These are phyloP conservation scores for Xestia ashworthii DNA, from an alignment of 2,888 invertebrate genomes.

Conservation along the genomic window DNA sequence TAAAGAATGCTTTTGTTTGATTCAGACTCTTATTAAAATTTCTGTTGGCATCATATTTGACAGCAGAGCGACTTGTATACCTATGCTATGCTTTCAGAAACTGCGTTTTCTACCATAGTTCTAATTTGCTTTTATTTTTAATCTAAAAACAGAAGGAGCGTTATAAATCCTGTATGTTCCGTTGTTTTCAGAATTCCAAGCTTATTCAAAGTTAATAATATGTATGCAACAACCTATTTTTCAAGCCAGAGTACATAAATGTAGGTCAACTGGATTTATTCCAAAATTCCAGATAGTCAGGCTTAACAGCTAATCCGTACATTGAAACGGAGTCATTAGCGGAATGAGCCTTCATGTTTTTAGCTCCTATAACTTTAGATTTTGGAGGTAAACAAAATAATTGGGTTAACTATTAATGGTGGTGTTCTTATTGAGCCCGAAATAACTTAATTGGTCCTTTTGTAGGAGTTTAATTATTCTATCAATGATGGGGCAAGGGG, in stretches of 20 bases:
- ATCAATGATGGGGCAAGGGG: neutral
- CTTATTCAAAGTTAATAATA: conserved; percentile 20
- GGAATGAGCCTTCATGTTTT: conserved; percentile 60
- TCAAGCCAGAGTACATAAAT: conserved; percentile 35
- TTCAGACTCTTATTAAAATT: neutral
- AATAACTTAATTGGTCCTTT: neutral
- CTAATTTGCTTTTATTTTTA: neutral
- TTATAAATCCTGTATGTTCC: neutral
- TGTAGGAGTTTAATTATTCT: neutral
- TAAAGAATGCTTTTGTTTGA: neutral
- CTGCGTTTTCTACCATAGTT: too few species aligned
- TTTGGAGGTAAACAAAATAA: conserved; percentile 42
- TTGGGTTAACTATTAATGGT: conserved; percentile 17
- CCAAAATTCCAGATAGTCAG: conserved; percentile 63
- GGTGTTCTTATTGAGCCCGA: neutral
- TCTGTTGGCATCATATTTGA: conserved; percentile 2
- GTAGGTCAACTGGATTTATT: conserved; percentile 72
- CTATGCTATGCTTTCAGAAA: neutral
- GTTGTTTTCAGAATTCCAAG: conserved; percentile 26
- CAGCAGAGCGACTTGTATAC: neutral
- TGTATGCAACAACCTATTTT: conserved; percentile 46
- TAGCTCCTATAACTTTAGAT: conserved; percentile 29
- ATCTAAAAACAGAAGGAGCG: conserved; percentile 2
- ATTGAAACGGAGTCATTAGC: conserved; percentile 66
- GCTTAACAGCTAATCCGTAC: conserved; percentile 64